Evolutionary conservation across 92 coral and sea anemone species (phyloP), one percentile per base, ranked within the genome.

Genomic region (Phenganax subtilis): DNA sequence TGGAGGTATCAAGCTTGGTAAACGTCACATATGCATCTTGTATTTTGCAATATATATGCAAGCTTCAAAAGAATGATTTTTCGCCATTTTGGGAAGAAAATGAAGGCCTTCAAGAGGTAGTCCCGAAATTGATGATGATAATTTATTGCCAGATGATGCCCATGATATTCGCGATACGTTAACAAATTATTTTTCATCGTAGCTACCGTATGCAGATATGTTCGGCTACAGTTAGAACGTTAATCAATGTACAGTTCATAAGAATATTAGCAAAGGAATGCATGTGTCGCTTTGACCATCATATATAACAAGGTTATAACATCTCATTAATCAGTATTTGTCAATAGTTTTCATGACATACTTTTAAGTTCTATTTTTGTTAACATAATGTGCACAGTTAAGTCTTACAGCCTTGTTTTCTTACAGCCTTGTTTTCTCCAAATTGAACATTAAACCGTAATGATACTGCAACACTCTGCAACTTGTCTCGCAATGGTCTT

Each of bases 21-120:
- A 51, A 59, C 51, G 75, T 85, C 28, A 67, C 70, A 14, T 70
- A 69, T 31, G 70, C 70, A 64, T 64, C 70, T 64, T 64, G 5
- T 7, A 64, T 25, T 37, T 64, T 84, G 52, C 87, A 84, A 57
- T 76, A 84, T 71, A 2, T 84, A 7, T 62, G 82, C 25, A 82
- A 84, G 75, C 57, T 55, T 10, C 82, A 75, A 57, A 75, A 75
- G 11, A 84, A 84, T 37, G 73, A 62, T 75, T 75, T 60, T 44
- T 62, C 75, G 62, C 86, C 82, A 5, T 56, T 57, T 37, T 84
- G 86, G 86, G 76, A 37, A 28, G 75, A 62, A 75, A 62, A 71
- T 9, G 55, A 71, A 71, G 28, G 11, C 71, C 1, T 14, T 54
- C 60, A 53, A 6, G 6, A 73, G 9, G 59, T 2, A 10, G 25